Percentiles rank a stretch among this genome's conserved stretches.
These are phyloP conservation scores for Sicus ferrugineus DNA, from an alignment of 2,888 invertebrate genomes.

Conservation along the genomic window DNA sequence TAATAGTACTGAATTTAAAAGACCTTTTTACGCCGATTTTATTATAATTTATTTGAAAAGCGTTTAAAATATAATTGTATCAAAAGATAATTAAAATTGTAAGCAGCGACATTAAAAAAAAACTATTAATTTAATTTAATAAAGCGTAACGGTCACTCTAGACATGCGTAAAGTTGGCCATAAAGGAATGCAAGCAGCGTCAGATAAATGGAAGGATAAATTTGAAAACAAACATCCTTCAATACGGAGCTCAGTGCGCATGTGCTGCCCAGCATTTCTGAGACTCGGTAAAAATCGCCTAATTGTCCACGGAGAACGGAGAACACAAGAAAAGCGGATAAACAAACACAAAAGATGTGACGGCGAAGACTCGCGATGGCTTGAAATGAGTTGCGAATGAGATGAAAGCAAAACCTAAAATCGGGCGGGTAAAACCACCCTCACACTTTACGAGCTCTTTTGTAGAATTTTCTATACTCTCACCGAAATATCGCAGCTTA, in stretches of 20 bases:
- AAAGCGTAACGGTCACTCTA: no score
- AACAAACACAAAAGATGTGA: background rate
- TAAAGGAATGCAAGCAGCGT: no score
- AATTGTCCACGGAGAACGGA: background rate
- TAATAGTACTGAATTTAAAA: no score
- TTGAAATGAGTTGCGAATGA: background rate
- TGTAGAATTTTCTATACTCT: background rate
- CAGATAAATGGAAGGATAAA: constrained; percentile 1
- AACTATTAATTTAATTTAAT: no score
- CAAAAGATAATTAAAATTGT: no score
- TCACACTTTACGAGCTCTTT: background rate
- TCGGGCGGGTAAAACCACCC: background rate
- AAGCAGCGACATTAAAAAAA: no score
- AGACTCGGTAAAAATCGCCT: background rate
- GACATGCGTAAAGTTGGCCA: no score
- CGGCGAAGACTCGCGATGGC: background rate
- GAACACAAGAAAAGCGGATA: background rate
- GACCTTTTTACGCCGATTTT: no score
- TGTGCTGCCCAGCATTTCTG: constrained; percentile 24
- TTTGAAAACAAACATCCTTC: background rate
- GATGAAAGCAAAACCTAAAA: background rate
- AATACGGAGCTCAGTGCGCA: constrained; percentile 15
- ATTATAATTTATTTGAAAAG: no score
- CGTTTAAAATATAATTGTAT: no score
- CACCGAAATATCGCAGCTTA: background rate